These are phyloP conservation scores for Cyprinodon tularosa DNA, from an alignment of 2,113 vertebrate genomes.

Conservation along the genomic window DNA sequence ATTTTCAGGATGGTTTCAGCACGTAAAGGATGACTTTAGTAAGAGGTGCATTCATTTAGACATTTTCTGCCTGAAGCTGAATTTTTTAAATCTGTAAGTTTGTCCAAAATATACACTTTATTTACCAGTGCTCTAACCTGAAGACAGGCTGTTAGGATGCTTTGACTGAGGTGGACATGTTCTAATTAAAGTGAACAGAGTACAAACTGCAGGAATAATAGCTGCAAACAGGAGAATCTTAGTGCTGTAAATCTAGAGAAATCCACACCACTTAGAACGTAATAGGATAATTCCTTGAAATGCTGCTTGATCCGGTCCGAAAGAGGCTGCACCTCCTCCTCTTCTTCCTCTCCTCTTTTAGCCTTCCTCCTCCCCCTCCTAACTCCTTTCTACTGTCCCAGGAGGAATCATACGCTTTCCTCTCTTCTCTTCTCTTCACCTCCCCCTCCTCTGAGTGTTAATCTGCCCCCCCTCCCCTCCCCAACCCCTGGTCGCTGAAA, in stretches of 20 bases:
- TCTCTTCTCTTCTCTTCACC: conserved; percentile 47
- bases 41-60: too few species aligned
- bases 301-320: conserved; percentile 1
- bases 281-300: not conserved
- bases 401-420: conserved; percentile 57
- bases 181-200: not conserved
- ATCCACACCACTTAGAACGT: not conserved
- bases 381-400: conserved; percentile 37
- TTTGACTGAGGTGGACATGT: not conserved
- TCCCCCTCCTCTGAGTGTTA: conserved; percentile 48
- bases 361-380: conserved; percentile 8
- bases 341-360: not conserved
- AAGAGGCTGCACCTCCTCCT: conserved; percentile 1
- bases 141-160: too few species aligned
- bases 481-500: conserved; percentile 4
- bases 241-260: not conserved
- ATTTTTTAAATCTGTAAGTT: too few species aligned
- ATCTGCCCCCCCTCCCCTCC: conserved; percentile 21
- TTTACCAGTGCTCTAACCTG: too few species aligned
- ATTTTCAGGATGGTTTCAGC: too few species aligned
- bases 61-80: too few species aligned
- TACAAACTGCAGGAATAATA: not conserved
- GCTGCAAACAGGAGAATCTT: not conserved
- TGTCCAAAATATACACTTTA: too few species aligned
- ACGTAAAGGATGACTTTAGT: too few species aligned